Base-by-base conservation (phyloP, 2,113 vertebrate genomes). In the Hemiscyllium ocellatum region DNA sequence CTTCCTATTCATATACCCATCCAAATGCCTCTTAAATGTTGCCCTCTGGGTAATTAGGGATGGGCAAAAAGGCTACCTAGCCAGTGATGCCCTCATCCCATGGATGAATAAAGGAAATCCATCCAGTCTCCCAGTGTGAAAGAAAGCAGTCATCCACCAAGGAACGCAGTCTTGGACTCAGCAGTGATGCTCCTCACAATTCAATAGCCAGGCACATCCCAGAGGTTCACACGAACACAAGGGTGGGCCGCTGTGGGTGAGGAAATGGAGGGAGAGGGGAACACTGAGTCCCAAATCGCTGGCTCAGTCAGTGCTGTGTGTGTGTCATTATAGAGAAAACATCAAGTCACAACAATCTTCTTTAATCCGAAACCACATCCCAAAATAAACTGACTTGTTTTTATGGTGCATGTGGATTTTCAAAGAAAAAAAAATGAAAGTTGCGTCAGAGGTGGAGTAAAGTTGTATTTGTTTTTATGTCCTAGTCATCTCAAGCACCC, bases 301-400 rank as follows among this genome's bases (percentile, higher is more conserved):
- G 50, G 50, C 42, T 56, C 24, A 29, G 24, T 29, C 26, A 90
- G 13, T 13, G 12, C 52, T 90, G 5, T 22, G 22, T 17, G 26
- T 89, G 24, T 10, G 3, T 90, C 56, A 26, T 85, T 3, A 29
- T 33, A 61, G 61, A 90, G 52, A 61, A 90, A 89, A 89, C 50
- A 61, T 90, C 56, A 29, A 10, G 29, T 65, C 87, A 26, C 87
- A 90, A 61, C 56, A 33, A 90, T 90, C n/a, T 90, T 90, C 52
- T 90, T 90, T 33, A 33, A 90, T 90, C 56, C 52, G 0, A 61
- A 90, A 90, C 52, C 87, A 90, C 52, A 90, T 56, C 87, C 29
- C 52, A 90, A 90, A 90, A 61, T 90, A 90, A 33, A 13, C 10
- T 52, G n/a, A n/a, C 87, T 90, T 90, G 52, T 56, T 90, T 90